Evolutionary conservation across 1,140 invertebrate genomes (phyloP), one percentile per base, ranked within the genome.

Genomic region (Streblospio benedicti): DNA sequence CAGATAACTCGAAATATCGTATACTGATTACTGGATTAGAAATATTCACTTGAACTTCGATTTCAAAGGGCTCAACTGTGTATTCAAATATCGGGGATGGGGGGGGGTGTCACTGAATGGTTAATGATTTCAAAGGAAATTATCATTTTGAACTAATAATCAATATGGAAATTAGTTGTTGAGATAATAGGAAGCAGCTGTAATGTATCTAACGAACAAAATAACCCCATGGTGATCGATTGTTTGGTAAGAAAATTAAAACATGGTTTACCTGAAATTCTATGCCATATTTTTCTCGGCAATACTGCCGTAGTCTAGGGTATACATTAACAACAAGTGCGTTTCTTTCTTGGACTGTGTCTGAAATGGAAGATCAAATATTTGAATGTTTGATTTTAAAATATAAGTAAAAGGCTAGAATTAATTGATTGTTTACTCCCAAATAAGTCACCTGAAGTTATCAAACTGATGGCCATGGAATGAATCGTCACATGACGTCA

Each of bases 291-390:
- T 93, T 94, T 76, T 97, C 93, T 61, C 94, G 78, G 71, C 94
- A 97, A 76, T 93, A 97, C 71, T 97, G 93, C 73, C 97, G 97
- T 38, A 98, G 83, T 73, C 87, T 87, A 0, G 95, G 94, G 77
- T 97, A 98, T 59, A 94, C 95, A 76, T 96, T 92, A 32, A 94
- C 92, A 93, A 97, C 97, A 16, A 98, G 71, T 0, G 92, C 95
- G 78, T 98, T 97, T 67, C 94, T 82, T 76, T 98, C 95, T 85
- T 97, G 88, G 2, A 92, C 91, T 4, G 94, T 98, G 75, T 98
- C 95, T 96, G 71, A 58, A 77, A 67, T n/a, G n/a, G n/a, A n/a
- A n/a, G n/a, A n/a, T n/a, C n/a, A n/a, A n/a, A n/a, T n/a, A n/a
- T n/a, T n/a, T n/a, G n/a, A n/a, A n/a, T n/a, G n/a, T n/a, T n/a